A percentile compares a stretch with the other conserved stretches of the same genome.
Evolutionary conservation across 2,797 vertebrate genomes (phyloP).

Genomic region (Myotis myotis): DNA sequence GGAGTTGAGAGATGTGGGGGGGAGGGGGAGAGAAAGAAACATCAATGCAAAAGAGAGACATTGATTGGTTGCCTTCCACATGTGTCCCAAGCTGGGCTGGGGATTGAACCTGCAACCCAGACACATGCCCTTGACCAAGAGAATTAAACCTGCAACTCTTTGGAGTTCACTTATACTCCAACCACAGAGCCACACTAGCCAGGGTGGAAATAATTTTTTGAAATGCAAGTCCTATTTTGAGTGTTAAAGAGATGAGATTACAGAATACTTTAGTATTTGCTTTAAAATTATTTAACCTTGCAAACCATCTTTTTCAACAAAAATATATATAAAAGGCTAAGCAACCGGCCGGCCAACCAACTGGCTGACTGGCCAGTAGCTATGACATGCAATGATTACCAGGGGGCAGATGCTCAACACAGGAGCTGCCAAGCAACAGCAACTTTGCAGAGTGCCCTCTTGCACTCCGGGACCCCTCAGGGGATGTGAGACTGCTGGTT

Average conservation of each 20-base stretch:
- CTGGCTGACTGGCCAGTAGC: no score
- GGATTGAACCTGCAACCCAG: not conserved
- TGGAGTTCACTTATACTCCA: not conserved
- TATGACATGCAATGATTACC: no score
- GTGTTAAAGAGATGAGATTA: constrained; percentile 12
- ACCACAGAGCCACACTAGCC: not conserved
- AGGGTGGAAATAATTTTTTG: not conserved
- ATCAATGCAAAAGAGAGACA: not conserved
- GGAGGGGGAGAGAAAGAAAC: not conserved
- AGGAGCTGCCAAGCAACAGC: no score
- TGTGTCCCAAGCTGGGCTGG: not conserved
- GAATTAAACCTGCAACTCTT: not conserved
- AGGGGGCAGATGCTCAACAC: no score
- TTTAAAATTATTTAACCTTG: constrained; percentile 40
- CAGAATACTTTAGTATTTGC: not conserved
- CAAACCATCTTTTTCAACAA: not conserved
- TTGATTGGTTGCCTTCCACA: not conserved
- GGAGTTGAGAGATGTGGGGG: not conserved
- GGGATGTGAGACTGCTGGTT: no score
- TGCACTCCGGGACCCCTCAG: no score
- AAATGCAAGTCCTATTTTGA: not conserved
- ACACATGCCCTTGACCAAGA: not conserved
- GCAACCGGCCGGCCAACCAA: no score
- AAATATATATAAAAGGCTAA: not conserved
- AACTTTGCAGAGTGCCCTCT: no score